Conservation (phyloP, 2,888 invertebrate species). For the Cristatella mucedo region DNA sequence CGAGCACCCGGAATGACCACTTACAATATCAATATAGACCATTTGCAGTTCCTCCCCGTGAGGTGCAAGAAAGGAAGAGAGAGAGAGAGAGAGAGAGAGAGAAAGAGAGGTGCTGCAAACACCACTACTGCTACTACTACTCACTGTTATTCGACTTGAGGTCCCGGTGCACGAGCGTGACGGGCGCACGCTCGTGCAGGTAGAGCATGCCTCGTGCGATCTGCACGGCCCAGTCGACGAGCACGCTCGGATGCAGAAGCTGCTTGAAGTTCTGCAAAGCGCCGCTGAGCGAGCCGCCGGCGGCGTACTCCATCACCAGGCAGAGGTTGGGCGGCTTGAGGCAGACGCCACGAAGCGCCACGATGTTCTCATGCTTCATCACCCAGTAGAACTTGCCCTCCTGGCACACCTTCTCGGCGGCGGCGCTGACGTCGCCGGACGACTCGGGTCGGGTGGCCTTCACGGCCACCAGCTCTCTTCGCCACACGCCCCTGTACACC, state of each 20-base stretch:
- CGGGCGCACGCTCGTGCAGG: conserved; percentile 79
- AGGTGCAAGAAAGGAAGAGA: no score
- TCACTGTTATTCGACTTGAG: conserved; percentile 94
- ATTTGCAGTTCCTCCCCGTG: no score
- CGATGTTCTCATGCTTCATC: conserved; percentile 84
- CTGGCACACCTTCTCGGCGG: no score
- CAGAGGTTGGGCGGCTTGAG: conserved; percentile 77
- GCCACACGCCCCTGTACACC: conserved; percentile 42
- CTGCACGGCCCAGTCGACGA: conserved; percentile 94
- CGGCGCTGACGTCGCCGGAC: no score
- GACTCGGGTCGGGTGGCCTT: conserved; percentile 79
- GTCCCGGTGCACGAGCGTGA: conserved; percentile 88
- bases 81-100: no score
- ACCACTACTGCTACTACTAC: no score
- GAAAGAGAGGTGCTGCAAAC: no score
- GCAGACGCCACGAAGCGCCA: conserved; percentile 79
- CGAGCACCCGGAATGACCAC: no score
- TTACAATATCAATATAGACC: no score
- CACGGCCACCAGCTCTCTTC: conserved; percentile 70
- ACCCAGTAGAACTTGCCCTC: conserved; percentile 92
- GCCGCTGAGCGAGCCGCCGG: conserved; percentile 77
- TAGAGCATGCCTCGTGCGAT: conserved; percentile 93
- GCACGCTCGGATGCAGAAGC: conserved; percentile 66
- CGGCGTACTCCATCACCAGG: conserved; percentile 87
- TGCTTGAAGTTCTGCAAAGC: conserved; percentile 56